Evolutionary conservation across 2,888 invertebrate genomes (phyloP), one percentile per base, ranked within the genome.

Genomic region (Drosophila merina): DNA sequence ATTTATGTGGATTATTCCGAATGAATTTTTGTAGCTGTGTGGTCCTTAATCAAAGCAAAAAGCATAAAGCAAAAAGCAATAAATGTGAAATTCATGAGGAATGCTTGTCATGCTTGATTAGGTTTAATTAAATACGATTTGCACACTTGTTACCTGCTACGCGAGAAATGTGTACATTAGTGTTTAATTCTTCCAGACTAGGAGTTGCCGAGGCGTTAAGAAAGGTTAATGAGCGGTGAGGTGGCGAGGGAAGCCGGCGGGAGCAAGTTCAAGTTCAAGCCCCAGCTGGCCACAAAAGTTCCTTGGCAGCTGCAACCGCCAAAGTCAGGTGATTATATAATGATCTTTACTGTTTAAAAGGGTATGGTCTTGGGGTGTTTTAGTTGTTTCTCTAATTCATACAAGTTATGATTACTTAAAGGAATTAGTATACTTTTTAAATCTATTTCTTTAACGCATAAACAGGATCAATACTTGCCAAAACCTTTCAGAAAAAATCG

Each of bases 211-310:
- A 67, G 51, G 59, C 57, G 44, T 50, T 55, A 20, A 28, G 28
- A 48, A 10, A 1, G 36, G 31, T 20, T 44, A 6, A 12, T 20
- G 44, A 2, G 7, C 20, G 26, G 2, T 33, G 28, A 9, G 38
- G 20, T 20, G 20, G 20, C 1, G 20, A 30, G 38, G 31, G 0
- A 26, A 26, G 44, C n/a, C 30, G n/a, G 58, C n/a, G 10, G 40
- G 40, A 55, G 47, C 87, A 86, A 87, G 87, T 83, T 85, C 87
- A 83, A 85, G 87, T 81, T 85, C 87, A 83, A 51, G 51, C 20
- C 54, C 63, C 86, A 81, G 77, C 76, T 80, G 84, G 80, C 80
- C 80, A 50, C 84, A 86, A 70, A 68, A 60, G 54, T 60, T 64
- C 75, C 77, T 77, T 83, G 77, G 72, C 48, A 68, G 57, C 40